These are phyloP conservation scores for Elephantulus edwardii DNA, from an alignment of 2,113 vertebrate genomes.

Conservation along the genomic window DNA sequence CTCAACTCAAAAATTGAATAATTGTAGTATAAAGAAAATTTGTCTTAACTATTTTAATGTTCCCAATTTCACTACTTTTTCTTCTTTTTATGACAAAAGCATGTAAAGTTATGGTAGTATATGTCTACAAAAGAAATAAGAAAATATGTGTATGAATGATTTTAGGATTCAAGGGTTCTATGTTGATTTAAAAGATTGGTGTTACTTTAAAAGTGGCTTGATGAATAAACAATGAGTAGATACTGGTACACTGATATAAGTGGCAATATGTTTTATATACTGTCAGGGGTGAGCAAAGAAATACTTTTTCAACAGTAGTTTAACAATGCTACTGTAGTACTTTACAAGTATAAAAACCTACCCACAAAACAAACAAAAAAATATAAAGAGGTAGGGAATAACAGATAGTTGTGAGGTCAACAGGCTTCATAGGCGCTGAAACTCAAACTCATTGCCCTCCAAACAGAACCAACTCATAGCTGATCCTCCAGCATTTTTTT, in stretches of 20 bases:
- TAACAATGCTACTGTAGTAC: not conserved
- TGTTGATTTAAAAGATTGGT: not conserved
- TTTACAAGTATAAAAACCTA: not conserved
- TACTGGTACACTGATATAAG: not conserved
- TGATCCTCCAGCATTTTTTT: no score
- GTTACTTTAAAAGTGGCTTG: not conserved
- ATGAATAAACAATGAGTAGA: not conserved
- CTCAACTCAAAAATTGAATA: not conserved
- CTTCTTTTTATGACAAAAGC: not conserved
- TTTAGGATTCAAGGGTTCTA: accelerated
- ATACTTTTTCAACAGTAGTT: not conserved
- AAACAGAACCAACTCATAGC: no score
- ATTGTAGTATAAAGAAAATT: not conserved
- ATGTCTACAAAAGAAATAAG: not conserved
- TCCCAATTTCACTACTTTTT: not conserved
- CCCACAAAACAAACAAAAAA: not conserved
- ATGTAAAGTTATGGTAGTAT: not conserved
- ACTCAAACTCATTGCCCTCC: no score
- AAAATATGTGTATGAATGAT: no score
- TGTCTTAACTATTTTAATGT: not conserved
- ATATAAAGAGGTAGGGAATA: not conserved
- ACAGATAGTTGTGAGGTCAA: not conserved
- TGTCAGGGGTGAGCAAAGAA: not conserved
- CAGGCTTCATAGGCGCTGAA: not conserved
- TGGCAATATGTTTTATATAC: not conserved